A percentile compares a stretch with the other conserved stretches of the same genome.
Conservation (phyloP, 2,113 vertebrate species). For the Lanius collurio region DNA sequence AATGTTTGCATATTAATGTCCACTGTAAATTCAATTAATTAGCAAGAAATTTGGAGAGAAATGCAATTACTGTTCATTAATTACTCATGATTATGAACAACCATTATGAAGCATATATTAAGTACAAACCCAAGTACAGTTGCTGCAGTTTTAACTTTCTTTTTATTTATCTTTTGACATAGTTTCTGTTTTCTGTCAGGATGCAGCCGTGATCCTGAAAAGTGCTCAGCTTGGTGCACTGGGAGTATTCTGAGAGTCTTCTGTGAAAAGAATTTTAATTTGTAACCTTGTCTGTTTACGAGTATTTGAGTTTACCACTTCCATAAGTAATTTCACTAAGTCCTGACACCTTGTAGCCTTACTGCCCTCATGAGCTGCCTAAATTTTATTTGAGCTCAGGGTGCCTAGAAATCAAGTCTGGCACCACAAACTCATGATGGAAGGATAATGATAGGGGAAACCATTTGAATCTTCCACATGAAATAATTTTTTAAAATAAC, state of each 20-base stretch:
- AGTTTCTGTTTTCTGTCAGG: background rate
- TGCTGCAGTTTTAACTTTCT: background rate
- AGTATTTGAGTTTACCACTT: background rate
- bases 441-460: background rate
- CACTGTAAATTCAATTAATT: conserved; percentile 35
- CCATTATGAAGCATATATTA: background rate
- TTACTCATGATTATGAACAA: background rate
- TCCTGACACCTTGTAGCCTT: background rate
- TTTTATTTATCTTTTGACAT: background rate
- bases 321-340: background rate
- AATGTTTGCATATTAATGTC: background rate
- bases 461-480: background rate
- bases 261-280: background rate
- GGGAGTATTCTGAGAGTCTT: background rate
- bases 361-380: background rate
- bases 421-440: background rate
- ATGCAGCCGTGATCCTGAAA: background rate
- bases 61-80: background rate
- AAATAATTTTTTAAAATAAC: background rate
- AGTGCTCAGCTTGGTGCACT: background rate
- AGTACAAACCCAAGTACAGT: background rate
- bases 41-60: conserved; percentile 5
- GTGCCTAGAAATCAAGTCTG: background rate
- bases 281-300: background rate
- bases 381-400: background rate